Base-by-base conservation (phyloP, 1,140 invertebrate genomes). In the Drosophila trapezifrons region DNA sequence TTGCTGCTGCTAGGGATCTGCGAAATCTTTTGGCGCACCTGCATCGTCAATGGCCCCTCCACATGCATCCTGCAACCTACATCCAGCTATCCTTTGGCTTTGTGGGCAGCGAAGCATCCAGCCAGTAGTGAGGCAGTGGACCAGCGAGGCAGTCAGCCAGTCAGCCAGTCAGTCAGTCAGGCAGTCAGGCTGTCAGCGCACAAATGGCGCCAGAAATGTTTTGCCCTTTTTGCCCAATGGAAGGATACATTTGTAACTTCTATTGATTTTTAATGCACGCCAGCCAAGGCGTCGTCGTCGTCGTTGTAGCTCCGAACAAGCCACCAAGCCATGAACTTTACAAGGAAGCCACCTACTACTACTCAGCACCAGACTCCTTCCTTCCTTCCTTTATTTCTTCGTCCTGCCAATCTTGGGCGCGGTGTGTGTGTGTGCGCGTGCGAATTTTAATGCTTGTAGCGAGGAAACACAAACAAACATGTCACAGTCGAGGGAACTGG, bases 261-360 rank as follows among this genome's bases (percentile, higher is more conserved):
- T 86, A 86, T 86, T 86, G 82, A 86, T 86, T 86, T 86, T 86
- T 86, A 86, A 86, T 86, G 67, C 79, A 82, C 82, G 82, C 42
- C 69, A 71, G 69, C 69, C 69, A 72, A 71, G 65, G 52, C 69
- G 69, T 72, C 69, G 69, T 58, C 67, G 32, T 18, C n/a, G 37
- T 37, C 32, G 29, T 17, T 1, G 55, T 35, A 17, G 55, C 22
- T 71, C 18, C 43, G 42, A 70, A 71, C 66, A 47, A 71, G 69
- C 69, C 69, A 71, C 65, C 69, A 72, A 72, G 69, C 69, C 69
- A 72, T 72, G 69, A 72, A 72, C 66, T 72, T 72, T 72, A 58
- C 66, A 29, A 49, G 65, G 51, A 58, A 58, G 69, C 66, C 69
- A 65, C 42, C 27, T 29, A 54, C 46, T 29, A 32, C 67, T 52